phyloP scores from a whole-genome alignment of 2,888 invertebrate genomes.

The Nemapogon koenigi region DNA sequence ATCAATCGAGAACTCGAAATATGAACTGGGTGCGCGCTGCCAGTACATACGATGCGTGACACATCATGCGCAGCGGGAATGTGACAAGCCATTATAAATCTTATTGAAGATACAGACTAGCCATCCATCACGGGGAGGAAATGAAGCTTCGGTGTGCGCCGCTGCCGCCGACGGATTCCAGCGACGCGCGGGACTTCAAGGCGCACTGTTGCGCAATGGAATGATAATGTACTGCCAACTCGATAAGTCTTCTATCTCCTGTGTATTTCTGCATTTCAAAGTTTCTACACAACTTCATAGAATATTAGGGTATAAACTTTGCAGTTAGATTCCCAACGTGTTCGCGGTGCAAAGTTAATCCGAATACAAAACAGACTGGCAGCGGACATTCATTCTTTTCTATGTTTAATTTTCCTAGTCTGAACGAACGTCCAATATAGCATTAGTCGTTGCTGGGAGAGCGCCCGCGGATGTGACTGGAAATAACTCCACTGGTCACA shows the following conservation, averaged over 20 bases:
- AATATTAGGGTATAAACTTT: too few relatives aligned
- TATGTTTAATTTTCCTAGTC: slow-evolving; percentile 19
- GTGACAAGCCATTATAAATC: slow-evolving; percentile 60
- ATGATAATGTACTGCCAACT: slow-evolving; percentile 9
- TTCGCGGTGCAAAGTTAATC: too few relatives aligned
- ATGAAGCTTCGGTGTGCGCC: slow-evolving; percentile 37
- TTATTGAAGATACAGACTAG: slow-evolving; percentile 51
- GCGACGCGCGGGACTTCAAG: slow-evolving; percentile 3
- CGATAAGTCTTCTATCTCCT: slow-evolving; percentile 6
- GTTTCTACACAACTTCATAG: too few relatives aligned
- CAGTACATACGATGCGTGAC: slow-evolving; percentile 5
- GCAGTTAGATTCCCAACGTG: too few relatives aligned
- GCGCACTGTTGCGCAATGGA: slow-evolving; percentile 6
- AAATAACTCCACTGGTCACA: slow-evolving; percentile 6
- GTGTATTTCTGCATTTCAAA: slow-evolving; percentile 5
- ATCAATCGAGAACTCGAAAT: slow-evolving; percentile 4
- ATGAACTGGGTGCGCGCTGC: neutral
- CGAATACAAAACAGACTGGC: slow-evolving; percentile 5
- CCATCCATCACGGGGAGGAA: slow-evolving; percentile 58
- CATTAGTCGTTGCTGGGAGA: slow-evolving; percentile 10
- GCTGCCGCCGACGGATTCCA: slow-evolving; percentile 9
- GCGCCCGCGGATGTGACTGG: slow-evolving; percentile 12
- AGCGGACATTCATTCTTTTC: slow-evolving; percentile 9
- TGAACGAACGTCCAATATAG: slow-evolving; percentile 12
- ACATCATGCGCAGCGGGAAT: slow-evolving; percentile 24